phyloP scores from a whole-genome alignment of 92 coral and sea anemone species.

The Porites evermanni region DNA sequence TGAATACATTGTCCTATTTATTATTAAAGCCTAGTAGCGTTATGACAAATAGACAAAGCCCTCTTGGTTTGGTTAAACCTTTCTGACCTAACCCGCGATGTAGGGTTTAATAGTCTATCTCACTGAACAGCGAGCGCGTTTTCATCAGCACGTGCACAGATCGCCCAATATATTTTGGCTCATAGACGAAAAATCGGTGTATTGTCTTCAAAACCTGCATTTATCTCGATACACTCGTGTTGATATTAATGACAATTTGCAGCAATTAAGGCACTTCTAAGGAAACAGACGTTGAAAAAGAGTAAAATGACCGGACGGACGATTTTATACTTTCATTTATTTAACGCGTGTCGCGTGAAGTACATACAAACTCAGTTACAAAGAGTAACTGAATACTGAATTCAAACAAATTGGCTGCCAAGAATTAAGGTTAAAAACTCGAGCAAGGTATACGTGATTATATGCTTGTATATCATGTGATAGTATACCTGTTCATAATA shows the following conservation, averaged over 20 bases:
- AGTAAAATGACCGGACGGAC: not conserved
- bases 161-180: not conserved
- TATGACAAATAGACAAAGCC: not conserved
- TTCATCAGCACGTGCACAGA: not conserved
- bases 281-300: constrained; percentile 19
- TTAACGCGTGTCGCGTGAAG: not conserved
- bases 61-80: not conserved
- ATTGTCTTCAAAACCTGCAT: constrained; percentile 1
- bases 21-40: not conserved
- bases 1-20: not conserved
- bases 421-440: too few species aligned
- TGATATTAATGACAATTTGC: constrained; percentile 42
- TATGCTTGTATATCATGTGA: too few species aligned
- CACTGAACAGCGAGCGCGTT: not conserved
- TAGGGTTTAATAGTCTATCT: not conserved
- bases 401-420: too few species aligned
- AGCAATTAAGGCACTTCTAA: constrained; percentile 32
- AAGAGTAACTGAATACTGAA: too few species aligned
- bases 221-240: constrained; percentile 46
- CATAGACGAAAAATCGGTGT: not conserved
- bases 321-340: not conserved
- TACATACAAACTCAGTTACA: not conserved
- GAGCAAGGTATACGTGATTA: too few species aligned
- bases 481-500: too few species aligned
- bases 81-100: not conserved